Evolutionary conservation across 2,888 invertebrate species (phyloP).

Genomic region (Tribolium freemani): DNA sequence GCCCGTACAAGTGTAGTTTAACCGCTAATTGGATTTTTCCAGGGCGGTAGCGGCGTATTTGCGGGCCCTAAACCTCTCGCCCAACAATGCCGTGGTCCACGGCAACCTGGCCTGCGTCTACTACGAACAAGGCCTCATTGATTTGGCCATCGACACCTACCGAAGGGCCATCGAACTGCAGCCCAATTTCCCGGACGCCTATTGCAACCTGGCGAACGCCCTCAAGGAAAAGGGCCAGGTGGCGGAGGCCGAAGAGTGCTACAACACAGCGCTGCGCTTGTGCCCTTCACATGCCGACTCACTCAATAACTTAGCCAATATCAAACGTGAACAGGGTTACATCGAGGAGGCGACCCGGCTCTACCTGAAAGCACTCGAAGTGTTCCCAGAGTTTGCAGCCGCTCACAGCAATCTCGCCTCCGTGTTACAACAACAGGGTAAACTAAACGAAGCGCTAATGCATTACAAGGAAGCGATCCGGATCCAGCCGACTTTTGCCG

Average conservation of each 20-base stretch:
- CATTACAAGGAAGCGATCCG: slow-evolving; percentile 98
- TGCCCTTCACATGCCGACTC: slow-evolving; percentile 99
- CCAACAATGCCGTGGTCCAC: slow-evolving; percentile 97
- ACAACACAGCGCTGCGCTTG: slow-evolving; percentile 93
- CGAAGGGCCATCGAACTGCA: slow-evolving; percentile 96
- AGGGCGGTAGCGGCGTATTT: slow-evolving; percentile 99
- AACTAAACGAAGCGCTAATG: slow-evolving; percentile 94
- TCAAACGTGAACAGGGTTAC: slow-evolving; percentile 97
- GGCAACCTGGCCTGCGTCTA: slow-evolving; percentile 99
- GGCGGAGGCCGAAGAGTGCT: slow-evolving; percentile 95
- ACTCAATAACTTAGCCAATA: slow-evolving; percentile 98
- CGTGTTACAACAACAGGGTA: slow-evolving; percentile 98
- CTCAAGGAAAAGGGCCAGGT: slow-evolving; percentile 98
- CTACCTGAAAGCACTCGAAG: slow-evolving; percentile 90
- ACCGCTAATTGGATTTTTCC: slow-evolving; percentile 56
- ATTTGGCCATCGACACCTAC: slow-evolving; percentile 98
- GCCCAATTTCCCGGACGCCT: slow-evolving; percentile 99
- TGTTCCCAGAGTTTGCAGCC: slow-evolving; percentile 98
- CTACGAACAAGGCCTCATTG: slow-evolving; percentile 98
- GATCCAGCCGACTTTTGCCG: slow-evolving; percentile 98
- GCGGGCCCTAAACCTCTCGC: slow-evolving; percentile 92
- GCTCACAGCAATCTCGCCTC: slow-evolving; percentile 99
- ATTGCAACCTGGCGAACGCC: slow-evolving; percentile 98
- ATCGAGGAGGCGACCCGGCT: slow-evolving; percentile 96
- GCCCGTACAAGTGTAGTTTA: no score